Evolutionary conservation across 2,888 invertebrate species (phyloP).

Genomic region (Hipparchia semele): DNA sequence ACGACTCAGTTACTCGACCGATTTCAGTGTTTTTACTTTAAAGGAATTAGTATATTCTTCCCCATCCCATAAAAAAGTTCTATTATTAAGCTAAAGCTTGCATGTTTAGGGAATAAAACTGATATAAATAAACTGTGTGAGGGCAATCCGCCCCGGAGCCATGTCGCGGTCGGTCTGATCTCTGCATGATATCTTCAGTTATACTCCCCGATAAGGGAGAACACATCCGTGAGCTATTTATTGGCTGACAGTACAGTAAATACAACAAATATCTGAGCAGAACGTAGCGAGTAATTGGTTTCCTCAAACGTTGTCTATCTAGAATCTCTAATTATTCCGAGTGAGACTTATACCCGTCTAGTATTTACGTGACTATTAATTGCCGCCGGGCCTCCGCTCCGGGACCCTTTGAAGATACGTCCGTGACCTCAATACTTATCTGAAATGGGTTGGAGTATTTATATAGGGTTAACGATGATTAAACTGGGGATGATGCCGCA

Average conservation of each 20-base stretch:
- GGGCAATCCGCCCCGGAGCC: no score
- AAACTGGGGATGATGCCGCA: background rate
- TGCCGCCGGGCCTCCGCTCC: background rate
- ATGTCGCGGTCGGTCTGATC: no score
- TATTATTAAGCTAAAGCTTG: no score
- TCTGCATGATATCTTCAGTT: no score
- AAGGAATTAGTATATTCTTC: no score
- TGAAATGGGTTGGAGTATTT: background rate
- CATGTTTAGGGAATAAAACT: no score
- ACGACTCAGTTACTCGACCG: no score
- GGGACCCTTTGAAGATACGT: background rate
- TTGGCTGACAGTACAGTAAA: background rate
- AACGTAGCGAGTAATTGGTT: background rate
- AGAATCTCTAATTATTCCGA: slow-evolving; percentile 4
- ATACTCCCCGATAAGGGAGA: background rate
- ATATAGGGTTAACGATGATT: slow-evolving; percentile 3
- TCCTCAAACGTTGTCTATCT: background rate
- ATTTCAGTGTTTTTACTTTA: no score
- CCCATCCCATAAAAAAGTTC: no score
- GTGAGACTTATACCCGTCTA: background rate
- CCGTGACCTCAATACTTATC: background rate
- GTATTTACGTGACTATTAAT: slow-evolving; percentile 1
- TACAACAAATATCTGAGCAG: background rate
- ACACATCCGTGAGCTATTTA: background rate
- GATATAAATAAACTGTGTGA: no score